Conservation (phyloP, 2,888 invertebrate species). For the Drosophila algonquin region DNA sequence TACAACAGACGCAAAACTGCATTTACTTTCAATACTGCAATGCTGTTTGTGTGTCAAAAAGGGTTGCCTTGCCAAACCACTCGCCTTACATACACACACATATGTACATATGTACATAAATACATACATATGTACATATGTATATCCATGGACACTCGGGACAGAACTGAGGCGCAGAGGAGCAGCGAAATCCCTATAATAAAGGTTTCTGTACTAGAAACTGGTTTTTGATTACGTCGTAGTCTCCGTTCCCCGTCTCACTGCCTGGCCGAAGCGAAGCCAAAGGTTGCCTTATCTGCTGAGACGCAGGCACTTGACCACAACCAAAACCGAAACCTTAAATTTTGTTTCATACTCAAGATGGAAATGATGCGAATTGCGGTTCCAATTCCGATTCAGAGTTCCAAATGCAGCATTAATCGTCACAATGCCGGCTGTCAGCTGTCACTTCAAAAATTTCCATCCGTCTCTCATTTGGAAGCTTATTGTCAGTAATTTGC, state of each 20-base stretch:
- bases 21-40: conserved; percentile 24
- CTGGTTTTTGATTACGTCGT: conserved; percentile 69
- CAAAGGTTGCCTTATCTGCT: conserved; percentile 73
- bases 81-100: conserved; percentile 47
- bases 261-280: conserved; percentile 29
- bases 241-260: conserved; percentile 3
- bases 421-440: conserved; percentile 68
- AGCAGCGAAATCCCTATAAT: conserved; percentile 58
- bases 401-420: conserved; percentile 56
- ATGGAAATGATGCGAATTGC: conserved; percentile 15
- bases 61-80: conserved; percentile 79
- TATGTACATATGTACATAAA: not conserved
- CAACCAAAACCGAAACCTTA: conserved; percentile 23
- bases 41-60: conserved; percentile 76
- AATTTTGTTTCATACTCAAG: conserved; percentile 11
- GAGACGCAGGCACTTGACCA: conserved; percentile 63
- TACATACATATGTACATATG: not conserved
- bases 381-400: conserved; percentile 4
- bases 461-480: not conserved
- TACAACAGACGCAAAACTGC: conserved; percentile 10
- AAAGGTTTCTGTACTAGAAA: conserved; percentile 56
- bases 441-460: conserved; percentile 57
- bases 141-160: conserved; percentile 3
- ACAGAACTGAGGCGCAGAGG: conserved; percentile 8
- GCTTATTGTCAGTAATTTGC: conserved; percentile 53